phyloP scores from a whole-genome alignment of 2,113 vertebrate species.

The Eulemur rufifrons region DNA sequence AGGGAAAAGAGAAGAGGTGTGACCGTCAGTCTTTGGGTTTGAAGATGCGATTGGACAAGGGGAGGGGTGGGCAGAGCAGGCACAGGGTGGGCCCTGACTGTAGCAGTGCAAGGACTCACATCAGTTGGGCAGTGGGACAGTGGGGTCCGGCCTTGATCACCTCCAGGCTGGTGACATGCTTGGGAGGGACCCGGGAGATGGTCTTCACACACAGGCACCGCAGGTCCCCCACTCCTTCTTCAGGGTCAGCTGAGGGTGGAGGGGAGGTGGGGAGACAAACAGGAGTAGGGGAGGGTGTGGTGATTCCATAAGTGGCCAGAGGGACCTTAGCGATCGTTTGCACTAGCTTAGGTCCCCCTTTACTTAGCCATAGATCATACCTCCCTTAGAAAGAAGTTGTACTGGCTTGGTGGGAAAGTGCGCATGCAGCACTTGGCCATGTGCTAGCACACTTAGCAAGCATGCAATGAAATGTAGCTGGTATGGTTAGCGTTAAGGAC shows the following conservation, averaged over 20 bases:
- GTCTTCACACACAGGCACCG: slow-evolving; percentile 43
- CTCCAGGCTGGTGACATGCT: slow-evolving; percentile 37
- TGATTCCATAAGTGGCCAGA: neutral
- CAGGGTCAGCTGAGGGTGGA: neutral
- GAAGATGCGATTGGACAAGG: neutral
- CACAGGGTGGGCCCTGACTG: fast-evolving
- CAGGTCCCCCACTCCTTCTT: neutral
- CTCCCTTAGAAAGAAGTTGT: neutral
- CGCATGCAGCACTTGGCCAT: neutral
- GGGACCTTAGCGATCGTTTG: neutral
- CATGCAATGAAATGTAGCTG: fast-evolving
- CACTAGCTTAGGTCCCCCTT: neutral
- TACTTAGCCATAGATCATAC: neutral
- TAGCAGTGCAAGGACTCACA: slow-evolving; percentile 40
- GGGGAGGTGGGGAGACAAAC: fast-evolving
- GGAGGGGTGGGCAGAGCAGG: too few species aligned
- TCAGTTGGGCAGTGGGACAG: slow-evolving; percentile 47
- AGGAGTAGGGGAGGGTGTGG: neutral
- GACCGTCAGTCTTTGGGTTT: neutral
- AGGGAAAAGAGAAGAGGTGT: neutral
- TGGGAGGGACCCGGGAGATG: neutral
- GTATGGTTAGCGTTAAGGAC: fast-evolving
- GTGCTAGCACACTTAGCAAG: fast-evolving
- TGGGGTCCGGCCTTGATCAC: slow-evolving; percentile 17
- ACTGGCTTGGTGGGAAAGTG: fast-evolving